Evolutionary conservation across 2,888 invertebrate species (phyloP).

Genomic region (Phengaris arion): DNA sequence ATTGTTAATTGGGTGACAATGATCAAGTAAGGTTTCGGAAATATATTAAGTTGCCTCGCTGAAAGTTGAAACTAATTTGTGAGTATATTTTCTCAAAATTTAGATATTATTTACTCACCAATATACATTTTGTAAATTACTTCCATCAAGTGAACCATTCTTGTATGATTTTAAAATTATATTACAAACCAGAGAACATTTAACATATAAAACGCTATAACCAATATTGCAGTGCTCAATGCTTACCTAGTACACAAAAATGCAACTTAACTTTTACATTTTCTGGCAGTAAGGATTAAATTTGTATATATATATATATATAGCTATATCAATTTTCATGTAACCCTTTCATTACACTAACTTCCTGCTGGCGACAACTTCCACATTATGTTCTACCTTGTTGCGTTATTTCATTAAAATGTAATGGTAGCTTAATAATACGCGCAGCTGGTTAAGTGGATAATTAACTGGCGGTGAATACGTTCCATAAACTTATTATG

Average conservation of each 20-base stretch:
- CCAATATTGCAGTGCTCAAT: neutral
- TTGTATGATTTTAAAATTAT: neutral
- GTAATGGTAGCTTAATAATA: constrained; percentile 12
- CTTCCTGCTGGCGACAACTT: neutral
- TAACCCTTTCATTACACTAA: constrained; percentile 1
- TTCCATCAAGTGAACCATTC: no score
- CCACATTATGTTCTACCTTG: neutral
- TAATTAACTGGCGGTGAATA: constrained; percentile 19
- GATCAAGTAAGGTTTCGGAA: constrained; percentile 36
- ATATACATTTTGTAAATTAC: no score
- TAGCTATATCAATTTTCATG: neutral
- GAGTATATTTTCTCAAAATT: no score
- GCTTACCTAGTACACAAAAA: neutral
- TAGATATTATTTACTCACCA: no score
- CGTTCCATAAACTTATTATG: constrained; percentile 7
- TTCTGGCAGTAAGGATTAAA: neutral
- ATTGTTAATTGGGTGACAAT: constrained; percentile 14
- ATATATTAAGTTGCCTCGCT: neutral
- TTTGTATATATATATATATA: no score
- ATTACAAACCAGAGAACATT: neutral
- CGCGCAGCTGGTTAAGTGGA: constrained; percentile 16
- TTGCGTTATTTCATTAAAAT: constrained; percentile 12
- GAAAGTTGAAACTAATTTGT: constrained; percentile 10
- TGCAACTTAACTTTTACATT: neutral
- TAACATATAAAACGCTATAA: neutral